A percentile compares a stretch with the other conserved stretches of the same genome.
These are phyloP conservation scores for Molorchus minor DNA, from an alignment of 2,888 invertebrate species.

Conservation along the genomic window DNA sequence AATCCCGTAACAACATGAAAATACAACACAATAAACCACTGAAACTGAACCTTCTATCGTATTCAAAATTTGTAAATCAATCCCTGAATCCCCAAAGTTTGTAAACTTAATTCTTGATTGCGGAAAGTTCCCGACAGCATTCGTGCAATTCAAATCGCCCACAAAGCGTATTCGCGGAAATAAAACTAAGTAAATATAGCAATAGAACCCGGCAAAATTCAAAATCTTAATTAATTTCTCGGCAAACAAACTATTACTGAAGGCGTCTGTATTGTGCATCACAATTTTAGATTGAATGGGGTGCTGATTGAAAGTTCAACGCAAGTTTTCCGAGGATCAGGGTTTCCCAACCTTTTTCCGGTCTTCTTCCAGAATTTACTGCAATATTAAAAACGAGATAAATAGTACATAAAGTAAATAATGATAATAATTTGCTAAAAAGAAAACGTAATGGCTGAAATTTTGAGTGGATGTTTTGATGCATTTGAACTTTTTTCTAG, in stretches of 20 bases:
- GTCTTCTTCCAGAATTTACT: constrained; percentile 36
- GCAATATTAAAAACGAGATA: constrained; percentile 27
- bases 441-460: no score
- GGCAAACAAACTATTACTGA: constrained; percentile 40
- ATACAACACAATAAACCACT: no score
- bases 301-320: constrained; percentile 39
- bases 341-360: constrained; percentile 41
- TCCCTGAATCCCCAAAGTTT: background rate
- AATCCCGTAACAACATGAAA: no score
- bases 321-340: constrained; percentile 44
- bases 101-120: background rate
- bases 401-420: no score
- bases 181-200: constrained; percentile 10
- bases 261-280: constrained; percentile 42
- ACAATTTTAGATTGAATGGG: constrained; percentile 47
- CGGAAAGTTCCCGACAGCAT: background rate
- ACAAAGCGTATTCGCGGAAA: background rate
- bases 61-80: background rate
- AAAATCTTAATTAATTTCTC: constrained; percentile 42
- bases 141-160: background rate
- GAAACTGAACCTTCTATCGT: no score
- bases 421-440: no score
- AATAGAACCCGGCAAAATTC: constrained; percentile 18
- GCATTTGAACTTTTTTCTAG: no score
- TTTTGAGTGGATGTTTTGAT: no score